Conservation (phyloP, 2,888 invertebrate species). For the Drosophila birchii region DNA sequence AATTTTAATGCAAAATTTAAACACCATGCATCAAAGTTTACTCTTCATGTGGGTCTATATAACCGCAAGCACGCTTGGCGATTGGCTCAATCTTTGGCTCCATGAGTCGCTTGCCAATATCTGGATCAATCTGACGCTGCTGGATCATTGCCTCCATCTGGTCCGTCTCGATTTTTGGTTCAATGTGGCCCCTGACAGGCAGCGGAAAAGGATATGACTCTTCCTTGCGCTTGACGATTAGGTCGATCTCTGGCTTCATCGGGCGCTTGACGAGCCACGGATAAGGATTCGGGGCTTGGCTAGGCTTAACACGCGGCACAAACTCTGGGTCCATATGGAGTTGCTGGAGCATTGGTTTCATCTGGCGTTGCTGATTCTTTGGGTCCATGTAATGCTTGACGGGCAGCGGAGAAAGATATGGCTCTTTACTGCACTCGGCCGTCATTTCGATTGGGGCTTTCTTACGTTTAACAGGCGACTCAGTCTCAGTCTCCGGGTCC, state of each 20-base stretch:
- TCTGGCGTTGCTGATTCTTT: too few relatives aligned
- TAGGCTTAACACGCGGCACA: not conserved
- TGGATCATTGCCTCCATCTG: not conserved
- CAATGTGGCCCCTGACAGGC: not conserved
- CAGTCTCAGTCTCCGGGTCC: too few relatives aligned
- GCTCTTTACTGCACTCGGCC: too few relatives aligned
- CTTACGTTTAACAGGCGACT: too few relatives aligned
- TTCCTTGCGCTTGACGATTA: not conserved
- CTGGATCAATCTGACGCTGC: not conserved
- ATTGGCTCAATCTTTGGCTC: not conserved
- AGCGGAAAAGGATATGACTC: not conserved
- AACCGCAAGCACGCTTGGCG: not conserved
- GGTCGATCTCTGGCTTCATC: not conserved
- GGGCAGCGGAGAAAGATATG: too few relatives aligned
- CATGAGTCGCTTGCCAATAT: not conserved
- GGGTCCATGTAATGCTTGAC: too few relatives aligned
- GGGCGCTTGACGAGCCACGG: not conserved
- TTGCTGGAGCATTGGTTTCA: not conserved
- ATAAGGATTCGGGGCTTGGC: not conserved
- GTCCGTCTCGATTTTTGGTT: not conserved
- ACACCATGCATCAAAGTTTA: too few relatives aligned
- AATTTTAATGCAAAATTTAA: not conserved
- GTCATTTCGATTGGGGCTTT: too few relatives aligned
- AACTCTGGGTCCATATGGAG: not conserved
- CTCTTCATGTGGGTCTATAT: too few relatives aligned